phyloP scores from a whole-genome alignment of 1,140 invertebrate genomes.

The Diorhabda carinulata region DNA sequence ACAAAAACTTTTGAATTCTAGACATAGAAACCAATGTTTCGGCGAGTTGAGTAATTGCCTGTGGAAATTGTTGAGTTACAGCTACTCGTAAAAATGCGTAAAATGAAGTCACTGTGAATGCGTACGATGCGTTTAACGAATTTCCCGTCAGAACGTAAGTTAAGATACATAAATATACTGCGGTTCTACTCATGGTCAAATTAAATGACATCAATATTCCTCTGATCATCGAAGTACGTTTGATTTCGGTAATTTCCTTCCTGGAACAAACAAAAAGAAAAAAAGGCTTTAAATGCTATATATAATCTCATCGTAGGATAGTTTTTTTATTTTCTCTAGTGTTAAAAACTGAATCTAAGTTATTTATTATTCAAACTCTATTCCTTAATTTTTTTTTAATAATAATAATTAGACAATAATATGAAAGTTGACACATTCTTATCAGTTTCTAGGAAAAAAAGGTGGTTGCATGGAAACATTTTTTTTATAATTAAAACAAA shows the following conservation, averaged over 20 bases:
- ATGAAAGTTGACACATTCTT: too few relatives aligned
- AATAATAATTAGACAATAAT: too few relatives aligned
- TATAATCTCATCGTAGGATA: slow-evolving; percentile 36
- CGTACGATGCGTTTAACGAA: slow-evolving; percentile 68
- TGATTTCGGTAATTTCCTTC: slow-evolving; percentile 41
- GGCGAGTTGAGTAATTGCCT: slow-evolving; percentile 58
- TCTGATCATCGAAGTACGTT: slow-evolving; percentile 54
- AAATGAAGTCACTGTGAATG: slow-evolving; percentile 67
- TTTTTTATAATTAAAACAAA: too few relatives aligned
- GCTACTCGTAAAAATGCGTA: slow-evolving; percentile 67
- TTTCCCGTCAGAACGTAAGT: slow-evolving; percentile 68
- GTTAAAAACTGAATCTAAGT: too few relatives aligned
- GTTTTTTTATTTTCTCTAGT: too few relatives aligned
- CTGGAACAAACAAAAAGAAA: slow-evolving; percentile 31
- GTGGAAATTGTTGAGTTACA: slow-evolving; percentile 70
- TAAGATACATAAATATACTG: slow-evolving; percentile 74
- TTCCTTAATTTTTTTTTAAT: too few relatives aligned
- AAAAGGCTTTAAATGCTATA: background rate
- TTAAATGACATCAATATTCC: slow-evolving; percentile 72
- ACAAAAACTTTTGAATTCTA: slow-evolving; percentile 65
- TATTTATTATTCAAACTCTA: too few relatives aligned
- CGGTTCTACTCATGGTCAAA: slow-evolving; percentile 67
- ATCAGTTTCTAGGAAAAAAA: too few relatives aligned
- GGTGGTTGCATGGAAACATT: too few relatives aligned
- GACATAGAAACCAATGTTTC: slow-evolving; percentile 65